Base-by-base conservation (phyloP, 2,797 vertebrate genomes). In the Micropoecilia bifurca region DNA sequence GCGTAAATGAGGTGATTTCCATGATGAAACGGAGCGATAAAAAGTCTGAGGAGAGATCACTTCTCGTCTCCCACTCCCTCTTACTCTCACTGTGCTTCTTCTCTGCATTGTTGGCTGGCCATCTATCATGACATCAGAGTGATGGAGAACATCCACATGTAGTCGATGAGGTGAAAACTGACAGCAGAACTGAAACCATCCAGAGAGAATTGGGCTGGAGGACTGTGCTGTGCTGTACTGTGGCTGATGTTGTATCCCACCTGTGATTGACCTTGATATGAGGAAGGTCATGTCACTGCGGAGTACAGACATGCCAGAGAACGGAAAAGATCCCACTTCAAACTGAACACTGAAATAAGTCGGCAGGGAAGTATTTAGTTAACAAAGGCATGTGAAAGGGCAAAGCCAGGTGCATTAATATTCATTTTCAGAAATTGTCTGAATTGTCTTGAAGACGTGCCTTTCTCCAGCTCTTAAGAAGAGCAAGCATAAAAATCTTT, bases 1-100 rank as follows among this genome's bases (percentile, higher is more conserved):
- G 93, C 92, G 92, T 91, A 92, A 95, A 95, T 91, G 91, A 93
- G 92, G 91, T 95, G 93, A 95, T 94, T 94, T 95, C 89, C 91
- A 94, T 95, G 92, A 95, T 93, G 89, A 94, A 94, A 94, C 91
- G 91, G 93, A 94, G 92, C 86, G 90, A 95, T 95, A 95, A 93
- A 93, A 91, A 91, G 86, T 82, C 90, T 80, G 82, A 92, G 87
- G 88, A 89, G 88, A 88, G 89, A 93, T 88, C 83, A 74, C 88
- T 91, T 88, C 83, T 79, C 69, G 77, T 80, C 79, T 83, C 74
- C 57, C 82, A 78, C 69, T 85, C 79, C 75, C 83, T 50, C 73
- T 10, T 20, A 9, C n/a, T 7, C 16, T 28, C 25, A 28, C 25
- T 28, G 68, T 28, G 41, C 83, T 83, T 85, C 77, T 87, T 78